Conservation (phyloP, 2,888 invertebrate genomes). For the Amphipyra tragopoginis region DNA sequence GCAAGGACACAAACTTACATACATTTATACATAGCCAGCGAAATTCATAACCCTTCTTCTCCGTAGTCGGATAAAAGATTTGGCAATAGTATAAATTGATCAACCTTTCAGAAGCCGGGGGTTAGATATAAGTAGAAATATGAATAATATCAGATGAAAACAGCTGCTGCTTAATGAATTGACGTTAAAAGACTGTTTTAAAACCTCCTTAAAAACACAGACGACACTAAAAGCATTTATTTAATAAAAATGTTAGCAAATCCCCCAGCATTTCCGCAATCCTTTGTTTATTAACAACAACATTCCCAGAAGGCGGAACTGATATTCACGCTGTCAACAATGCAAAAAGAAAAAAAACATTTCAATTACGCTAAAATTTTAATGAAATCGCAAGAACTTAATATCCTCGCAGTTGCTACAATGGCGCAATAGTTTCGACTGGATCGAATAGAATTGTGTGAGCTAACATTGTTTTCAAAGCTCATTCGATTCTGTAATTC, state of each 20-base stretch:
- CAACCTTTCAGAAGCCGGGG: too few relatives aligned
- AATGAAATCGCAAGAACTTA: constrained; percentile 27
- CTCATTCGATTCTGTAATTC: constrained; percentile 37
- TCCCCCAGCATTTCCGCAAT: not conserved
- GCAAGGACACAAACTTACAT: too few relatives aligned
- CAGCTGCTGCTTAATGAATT: too few relatives aligned
- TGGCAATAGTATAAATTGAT: too few relatives aligned
- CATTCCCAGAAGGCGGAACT: not conserved
- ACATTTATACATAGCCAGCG: too few relatives aligned
- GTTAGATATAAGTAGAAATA: too few relatives aligned
- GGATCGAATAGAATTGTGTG: constrained; percentile 27
- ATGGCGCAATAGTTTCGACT: constrained; percentile 23
- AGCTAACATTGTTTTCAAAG: constrained; percentile 42
- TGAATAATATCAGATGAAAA: too few relatives aligned
- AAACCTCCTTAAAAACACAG: too few relatives aligned
- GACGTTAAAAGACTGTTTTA: too few relatives aligned
- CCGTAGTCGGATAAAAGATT: too few relatives aligned
- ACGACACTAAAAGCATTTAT: too few relatives aligned
- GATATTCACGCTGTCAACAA: constrained; percentile 1
- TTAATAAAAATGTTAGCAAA: constrained; percentile 6
- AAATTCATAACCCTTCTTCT: too few relatives aligned
- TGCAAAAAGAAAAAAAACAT: not conserved
- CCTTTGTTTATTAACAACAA: constrained; percentile 11
- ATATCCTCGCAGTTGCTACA: constrained; percentile 8
- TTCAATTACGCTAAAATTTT: constrained; percentile 21